These are phyloP conservation scores for Hylaea fasciaria DNA, from an alignment of 2,888 invertebrate genomes.

Conservation along the genomic window DNA sequence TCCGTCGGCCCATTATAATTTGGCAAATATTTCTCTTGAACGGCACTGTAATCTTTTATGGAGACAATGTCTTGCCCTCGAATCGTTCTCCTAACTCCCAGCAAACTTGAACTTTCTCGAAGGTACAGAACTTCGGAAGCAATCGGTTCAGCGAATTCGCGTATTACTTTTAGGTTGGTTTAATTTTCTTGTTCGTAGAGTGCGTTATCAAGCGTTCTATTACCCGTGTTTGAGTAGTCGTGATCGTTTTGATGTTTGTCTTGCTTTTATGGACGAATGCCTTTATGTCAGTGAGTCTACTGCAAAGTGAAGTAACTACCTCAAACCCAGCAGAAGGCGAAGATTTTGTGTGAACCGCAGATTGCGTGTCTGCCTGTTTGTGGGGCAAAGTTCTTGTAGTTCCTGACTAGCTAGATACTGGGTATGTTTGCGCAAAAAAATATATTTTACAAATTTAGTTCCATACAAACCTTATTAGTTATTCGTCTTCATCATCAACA, in stretches of 20 bases:
- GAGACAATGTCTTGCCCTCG: slow-evolving; percentile 29
- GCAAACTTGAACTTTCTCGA: slow-evolving; percentile 20
- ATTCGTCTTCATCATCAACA: too few species aligned
- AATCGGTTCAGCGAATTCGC: slow-evolving; percentile 43
- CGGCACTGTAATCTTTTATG: slow-evolving; percentile 29
- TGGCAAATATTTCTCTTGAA: slow-evolving; percentile 26
- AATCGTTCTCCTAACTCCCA: slow-evolving; percentile 21
- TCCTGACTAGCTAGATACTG: too few species aligned
- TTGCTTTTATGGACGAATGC: background rate
- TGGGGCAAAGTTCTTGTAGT: too few species aligned
- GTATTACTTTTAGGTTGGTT: slow-evolving; percentile 42
- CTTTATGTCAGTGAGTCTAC: too few species aligned
- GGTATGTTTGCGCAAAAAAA: too few species aligned
- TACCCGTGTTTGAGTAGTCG: slow-evolving; percentile 25
- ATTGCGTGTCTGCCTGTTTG: too few species aligned
- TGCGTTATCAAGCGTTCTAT: slow-evolving; percentile 41
- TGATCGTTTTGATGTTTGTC: slow-evolving; percentile 15
- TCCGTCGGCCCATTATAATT: slow-evolving; percentile 18
- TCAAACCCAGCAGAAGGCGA: too few species aligned
- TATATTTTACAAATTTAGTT: too few species aligned
- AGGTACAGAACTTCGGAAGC: slow-evolving; percentile 29
- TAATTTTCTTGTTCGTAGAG: slow-evolving; percentile 42
- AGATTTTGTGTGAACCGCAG: too few species aligned
- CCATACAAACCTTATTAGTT: too few species aligned
- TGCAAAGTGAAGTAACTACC: too few species aligned